These are phyloP conservation scores for Pammene aurita DNA, from an alignment of 2,888 invertebrate species.

Conservation along the genomic window DNA sequence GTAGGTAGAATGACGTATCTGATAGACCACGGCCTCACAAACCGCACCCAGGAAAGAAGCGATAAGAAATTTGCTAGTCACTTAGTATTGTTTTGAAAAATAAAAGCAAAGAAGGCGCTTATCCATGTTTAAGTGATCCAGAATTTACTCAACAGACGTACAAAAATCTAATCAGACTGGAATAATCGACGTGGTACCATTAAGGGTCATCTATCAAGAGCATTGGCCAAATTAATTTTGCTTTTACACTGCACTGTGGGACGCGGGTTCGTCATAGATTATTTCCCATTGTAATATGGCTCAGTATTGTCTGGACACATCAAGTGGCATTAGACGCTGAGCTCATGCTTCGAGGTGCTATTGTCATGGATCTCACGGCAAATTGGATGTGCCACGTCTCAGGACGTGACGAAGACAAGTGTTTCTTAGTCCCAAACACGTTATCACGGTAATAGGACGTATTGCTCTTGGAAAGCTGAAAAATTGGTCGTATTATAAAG, in stretches of 20 bases:
- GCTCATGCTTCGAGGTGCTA: conserved; percentile 51
- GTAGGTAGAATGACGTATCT: conserved; percentile 25
- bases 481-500: conserved; percentile 7
- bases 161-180: conserved; percentile 21
- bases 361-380: conserved; percentile 59
- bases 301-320: conserved; percentile 23
- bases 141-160: conserved; percentile 1
- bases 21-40: conserved; percentile 15
- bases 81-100: neutral
- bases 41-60: conserved; percentile 20
- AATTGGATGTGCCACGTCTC: conserved; percentile 62
- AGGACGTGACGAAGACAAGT: conserved; percentile 41
- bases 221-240: conserved; percentile 37
- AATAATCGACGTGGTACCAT: conserved; percentile 26
- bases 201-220: conserved; percentile 34
- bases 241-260: conserved; percentile 20
- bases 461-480: conserved; percentile 22
- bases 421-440: conserved; percentile 28
- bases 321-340: conserved; percentile 43
- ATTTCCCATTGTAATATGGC: conserved; percentile 18
- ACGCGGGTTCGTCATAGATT: conserved; percentile 6
- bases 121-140: neutral
- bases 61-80: conserved; percentile 35
- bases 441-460: conserved; percentile 25
- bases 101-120: neutral